Evolutionary conservation across 2,797 vertebrate species (phyloP), one percentile per base, ranked within the genome.

Genomic region (Bradypus variegatus): DNA sequence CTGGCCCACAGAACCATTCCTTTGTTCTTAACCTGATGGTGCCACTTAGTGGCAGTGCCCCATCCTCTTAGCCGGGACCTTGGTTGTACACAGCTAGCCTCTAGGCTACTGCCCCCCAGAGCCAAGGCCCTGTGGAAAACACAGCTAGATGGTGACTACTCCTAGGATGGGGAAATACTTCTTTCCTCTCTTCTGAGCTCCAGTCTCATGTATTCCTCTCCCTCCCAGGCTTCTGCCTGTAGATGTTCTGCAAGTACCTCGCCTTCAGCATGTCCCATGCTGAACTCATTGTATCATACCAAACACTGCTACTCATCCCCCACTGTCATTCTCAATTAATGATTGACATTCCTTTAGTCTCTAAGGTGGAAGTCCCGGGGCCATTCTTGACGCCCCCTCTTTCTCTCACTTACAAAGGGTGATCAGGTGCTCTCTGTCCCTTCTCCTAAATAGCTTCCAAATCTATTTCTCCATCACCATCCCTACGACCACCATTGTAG

Each of bases 1-100:
- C 14, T 65, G 76, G 72, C 60, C 41, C 79, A 87, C 41, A 82
- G 53, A 87, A 60, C 79, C 73, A 73, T 73, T 92, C 86, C 78
- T 88, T 13, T 77, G 62, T 76, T 80, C 87, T 92, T 67, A 92
- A 36, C 45, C n/a, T 91, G 38, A 25, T 70, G 69, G 69, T 89
- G 79, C 91, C 82, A 89, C 70, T 76, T 94, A 92, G 38, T 93
- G 91, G 88, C 53, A n/a, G n/a, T 90, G 76, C 25, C n/a, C 67
- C 29, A 50, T 94, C 55, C 82, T 78, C 58, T 85, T 94, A 84
- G 15, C 62, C 27, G 91, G 76, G 76, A 89, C 62, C 25, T 88
- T 79, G 45, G 50, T 55, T 91, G 77, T 88, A 15, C 27, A 58
- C 60, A 50, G 36, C 88, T 88, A 69, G 27, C 53, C 45, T 88